These are phyloP conservation scores for Thalassarche chlororhynchos DNA, from an alignment of 2,113 vertebrate species.

Conservation along the genomic window DNA sequence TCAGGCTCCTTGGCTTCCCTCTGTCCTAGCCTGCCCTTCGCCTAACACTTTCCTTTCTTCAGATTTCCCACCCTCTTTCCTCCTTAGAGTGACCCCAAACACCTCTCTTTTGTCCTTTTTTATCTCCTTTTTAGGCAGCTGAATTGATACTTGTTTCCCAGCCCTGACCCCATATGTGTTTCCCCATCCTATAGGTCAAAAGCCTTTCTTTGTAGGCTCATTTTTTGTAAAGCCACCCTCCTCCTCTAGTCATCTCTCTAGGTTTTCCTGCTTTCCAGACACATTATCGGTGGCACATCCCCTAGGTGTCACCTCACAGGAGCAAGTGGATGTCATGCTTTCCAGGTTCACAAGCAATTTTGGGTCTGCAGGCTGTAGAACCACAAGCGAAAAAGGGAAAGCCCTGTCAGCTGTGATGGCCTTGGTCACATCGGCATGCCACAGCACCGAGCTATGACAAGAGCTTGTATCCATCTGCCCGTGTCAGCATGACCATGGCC, in stretches of 20 bases:
- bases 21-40: neutral
- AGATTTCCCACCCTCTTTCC: neutral
- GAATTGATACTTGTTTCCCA: neutral
- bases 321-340: neutral
- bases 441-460: neutral
- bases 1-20: neutral
- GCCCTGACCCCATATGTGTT: neutral
- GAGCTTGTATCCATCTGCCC: neutral
- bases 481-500: rapidly evolving
- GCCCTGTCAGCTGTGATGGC: neutral
- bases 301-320: neutral
- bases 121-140: neutral
- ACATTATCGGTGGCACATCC: neutral
- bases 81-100: neutral
- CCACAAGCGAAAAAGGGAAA: neutral
- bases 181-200: neutral
- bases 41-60: neutral
- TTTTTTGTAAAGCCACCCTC: neutral
- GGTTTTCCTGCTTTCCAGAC: neutral
- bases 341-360: neutral
- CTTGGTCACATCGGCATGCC: neutral
- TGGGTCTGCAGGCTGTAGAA: neutral
- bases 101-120: neutral
- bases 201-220: neutral
- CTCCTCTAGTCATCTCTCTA: neutral